A percentile compares a stretch with the other conserved stretches of the same genome.
phyloP scores from a whole-genome alignment of 2,113 vertebrate species.

The Toxotes chatareus region DNA sequence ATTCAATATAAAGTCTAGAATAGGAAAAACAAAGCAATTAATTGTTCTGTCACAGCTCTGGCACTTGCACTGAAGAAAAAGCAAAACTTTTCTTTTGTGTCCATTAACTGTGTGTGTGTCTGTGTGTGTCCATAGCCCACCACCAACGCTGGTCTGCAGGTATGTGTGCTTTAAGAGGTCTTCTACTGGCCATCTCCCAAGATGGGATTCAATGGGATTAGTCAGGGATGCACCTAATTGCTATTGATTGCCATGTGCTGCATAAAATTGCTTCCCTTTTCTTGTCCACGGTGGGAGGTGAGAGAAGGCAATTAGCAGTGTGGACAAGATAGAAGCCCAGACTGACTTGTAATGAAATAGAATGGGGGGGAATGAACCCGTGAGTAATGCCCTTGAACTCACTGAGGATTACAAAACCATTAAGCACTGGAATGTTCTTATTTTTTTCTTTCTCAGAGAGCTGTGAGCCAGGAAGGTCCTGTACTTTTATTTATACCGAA shows the following conservation, averaged over 20 bases:
- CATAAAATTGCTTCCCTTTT: constrained; percentile 94
- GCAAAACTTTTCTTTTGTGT: constrained; percentile 56
- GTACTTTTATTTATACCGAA: constrained; percentile 29
- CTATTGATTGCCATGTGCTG: constrained; percentile 94
- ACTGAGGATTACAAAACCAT: constrained; percentile 56
- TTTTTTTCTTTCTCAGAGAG: constrained; percentile 25
- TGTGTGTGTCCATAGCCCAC: not conserved
- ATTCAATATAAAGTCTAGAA: constrained; percentile 54
- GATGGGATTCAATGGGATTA: constrained; percentile 91
- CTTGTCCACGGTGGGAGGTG: constrained; percentile 84
- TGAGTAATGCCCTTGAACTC: constrained; percentile 79
- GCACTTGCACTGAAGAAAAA: constrained; percentile 46
- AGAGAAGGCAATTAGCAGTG: constrained; percentile 91
- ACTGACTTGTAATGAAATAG: constrained; percentile 90
- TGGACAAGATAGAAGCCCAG: constrained; percentile 83
- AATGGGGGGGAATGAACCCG: constrained; percentile 79
- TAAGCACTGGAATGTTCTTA: constrained; percentile 20
- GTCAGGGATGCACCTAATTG: constrained; percentile 94
- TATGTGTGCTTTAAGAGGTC: constrained; percentile 60
- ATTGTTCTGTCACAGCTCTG: constrained; percentile 61
- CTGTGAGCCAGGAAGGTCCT: constrained; percentile 1
- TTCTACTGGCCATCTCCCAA: constrained; percentile 82
- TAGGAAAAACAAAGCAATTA: constrained; percentile 69
- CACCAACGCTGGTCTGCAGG: constrained; percentile 17
- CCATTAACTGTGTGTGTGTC: not conserved